Conservation (phyloP, 2,888 invertebrate genomes). For the Hirtodrosophila duncani region DNA sequence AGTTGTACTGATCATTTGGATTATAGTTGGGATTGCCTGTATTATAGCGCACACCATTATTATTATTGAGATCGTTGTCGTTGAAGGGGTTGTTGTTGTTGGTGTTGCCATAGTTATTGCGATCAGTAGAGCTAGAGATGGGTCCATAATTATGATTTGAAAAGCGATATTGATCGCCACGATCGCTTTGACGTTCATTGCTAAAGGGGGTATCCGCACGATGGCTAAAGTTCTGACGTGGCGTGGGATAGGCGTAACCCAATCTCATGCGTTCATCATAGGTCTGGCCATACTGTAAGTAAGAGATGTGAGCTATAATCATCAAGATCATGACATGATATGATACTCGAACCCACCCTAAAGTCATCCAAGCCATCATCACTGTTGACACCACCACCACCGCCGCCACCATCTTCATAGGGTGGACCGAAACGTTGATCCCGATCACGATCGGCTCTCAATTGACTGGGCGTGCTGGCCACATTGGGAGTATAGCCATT, state of each 20-base stretch:
- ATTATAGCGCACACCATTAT: constrained; percentile 25
- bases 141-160: constrained; percentile 68
- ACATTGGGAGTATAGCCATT: constrained; percentile 73
- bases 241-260: constrained; percentile 66
- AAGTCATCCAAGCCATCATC: constrained; percentile 76
- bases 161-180: constrained; percentile 43
- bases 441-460: constrained; percentile 70
- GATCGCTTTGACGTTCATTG: constrained; percentile 37
- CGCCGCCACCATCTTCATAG: constrained; percentile 58
- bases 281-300: constrained; percentile 73
- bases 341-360: constrained; percentile 58
- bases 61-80: constrained; percentile 41
- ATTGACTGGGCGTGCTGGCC: constrained; percentile 61
- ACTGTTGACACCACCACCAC: constrained; percentile 27
- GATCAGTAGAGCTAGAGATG: constrained; percentile 44
- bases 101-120: constrained; percentile 41
- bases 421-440: constrained; percentile 77
- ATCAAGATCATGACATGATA: not conserved
- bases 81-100: constrained; percentile 24
- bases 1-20: constrained; percentile 31
- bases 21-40: constrained; percentile 33
- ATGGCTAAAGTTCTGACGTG: constrained; percentile 57
- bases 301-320: not conserved
- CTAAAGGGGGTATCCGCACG: constrained; percentile 71
- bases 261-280: constrained; percentile 74